Percentiles rank a stretch among this genome's conserved stretches.
Conservation (phyloP, 2,113 vertebrate genomes). For the Aythya baeri region DNA sequence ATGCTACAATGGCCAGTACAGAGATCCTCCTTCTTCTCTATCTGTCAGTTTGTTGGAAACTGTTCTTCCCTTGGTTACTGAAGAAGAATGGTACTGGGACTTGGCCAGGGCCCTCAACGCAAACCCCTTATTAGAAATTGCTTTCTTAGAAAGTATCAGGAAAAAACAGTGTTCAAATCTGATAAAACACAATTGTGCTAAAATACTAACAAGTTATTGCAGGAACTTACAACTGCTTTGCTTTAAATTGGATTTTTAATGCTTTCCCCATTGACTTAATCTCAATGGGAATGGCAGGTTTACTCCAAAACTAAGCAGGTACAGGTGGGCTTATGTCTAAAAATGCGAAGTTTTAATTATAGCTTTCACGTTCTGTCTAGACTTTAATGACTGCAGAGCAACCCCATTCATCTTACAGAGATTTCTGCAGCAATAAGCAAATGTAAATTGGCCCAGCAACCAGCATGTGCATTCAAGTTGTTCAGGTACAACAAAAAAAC, state of each 20-base stretch:
- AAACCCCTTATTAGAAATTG: background rate
- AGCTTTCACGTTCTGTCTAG: background rate
- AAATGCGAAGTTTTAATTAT: background rate
- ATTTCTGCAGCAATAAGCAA: background rate
- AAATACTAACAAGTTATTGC: background rate
- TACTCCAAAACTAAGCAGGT: background rate
- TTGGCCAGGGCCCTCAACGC: background rate
- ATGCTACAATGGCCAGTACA: fast-evolving
- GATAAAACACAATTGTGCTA: background rate
- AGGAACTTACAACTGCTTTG: background rate
- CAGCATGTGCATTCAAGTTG: background rate
- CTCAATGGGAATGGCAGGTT: background rate
- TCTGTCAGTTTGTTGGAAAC: background rate
- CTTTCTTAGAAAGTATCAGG: background rate
- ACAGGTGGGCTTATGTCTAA: background rate
- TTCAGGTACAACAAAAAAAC: background rate
- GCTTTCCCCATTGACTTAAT: background rate
- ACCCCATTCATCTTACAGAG: background rate
- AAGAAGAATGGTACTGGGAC: background rate
- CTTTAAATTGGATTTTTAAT: conserved; percentile 23
- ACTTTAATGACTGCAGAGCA: background rate
- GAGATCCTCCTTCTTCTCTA: background rate
- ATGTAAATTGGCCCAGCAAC: background rate
- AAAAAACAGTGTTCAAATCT: background rate
- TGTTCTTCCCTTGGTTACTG: background rate